Evolutionary conservation across 2,888 invertebrate species (phyloP).

Genomic region (Zaprionus obscuricornis): DNA sequence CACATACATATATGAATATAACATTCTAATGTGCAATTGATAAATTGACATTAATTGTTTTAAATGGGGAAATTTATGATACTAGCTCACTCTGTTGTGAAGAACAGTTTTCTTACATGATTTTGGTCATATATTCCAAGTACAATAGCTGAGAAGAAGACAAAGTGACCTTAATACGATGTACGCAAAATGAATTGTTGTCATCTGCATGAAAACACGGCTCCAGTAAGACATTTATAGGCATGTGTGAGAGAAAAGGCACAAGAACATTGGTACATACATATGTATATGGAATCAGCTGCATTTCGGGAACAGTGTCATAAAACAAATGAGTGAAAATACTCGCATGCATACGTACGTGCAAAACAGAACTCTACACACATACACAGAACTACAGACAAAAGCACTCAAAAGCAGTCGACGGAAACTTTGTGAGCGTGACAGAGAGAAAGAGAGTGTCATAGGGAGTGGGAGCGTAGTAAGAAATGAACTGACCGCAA

Average conservation of each 20-base stretch:
- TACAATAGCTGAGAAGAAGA: constrained; percentile 3
- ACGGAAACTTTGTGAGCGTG: not conserved
- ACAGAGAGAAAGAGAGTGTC: too few relatives aligned
- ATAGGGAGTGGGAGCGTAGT: not conserved
- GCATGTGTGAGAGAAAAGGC: not conserved
- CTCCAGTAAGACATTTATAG: not conserved
- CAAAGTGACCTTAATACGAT: constrained; percentile 24
- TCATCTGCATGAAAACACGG: constrained; percentile 15
- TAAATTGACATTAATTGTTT: not conserved
- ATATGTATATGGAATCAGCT: constrained; percentile 28
- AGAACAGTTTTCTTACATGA: not conserved
- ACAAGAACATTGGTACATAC: not conserved
- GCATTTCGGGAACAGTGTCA: constrained; percentile 33
- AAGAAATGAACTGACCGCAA: constrained; percentile 20
- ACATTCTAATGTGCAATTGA: not conserved
- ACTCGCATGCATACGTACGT: constrained; percentile 5
- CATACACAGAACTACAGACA: not conserved
- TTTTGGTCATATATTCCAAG: constrained; percentile 1
- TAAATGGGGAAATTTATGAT: not conserved
- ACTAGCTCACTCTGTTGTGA: too few relatives aligned
- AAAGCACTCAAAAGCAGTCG: constrained; percentile 9
- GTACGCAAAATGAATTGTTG: constrained; percentile 19
- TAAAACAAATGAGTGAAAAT: constrained; percentile 39
- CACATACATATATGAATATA: too few relatives aligned
- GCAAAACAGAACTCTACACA: too few relatives aligned